Evolutionary conservation across 2,888 invertebrate genomes (phyloP), one percentile per base, ranked within the genome.

Genomic region (Podabrus alpinus): DNA sequence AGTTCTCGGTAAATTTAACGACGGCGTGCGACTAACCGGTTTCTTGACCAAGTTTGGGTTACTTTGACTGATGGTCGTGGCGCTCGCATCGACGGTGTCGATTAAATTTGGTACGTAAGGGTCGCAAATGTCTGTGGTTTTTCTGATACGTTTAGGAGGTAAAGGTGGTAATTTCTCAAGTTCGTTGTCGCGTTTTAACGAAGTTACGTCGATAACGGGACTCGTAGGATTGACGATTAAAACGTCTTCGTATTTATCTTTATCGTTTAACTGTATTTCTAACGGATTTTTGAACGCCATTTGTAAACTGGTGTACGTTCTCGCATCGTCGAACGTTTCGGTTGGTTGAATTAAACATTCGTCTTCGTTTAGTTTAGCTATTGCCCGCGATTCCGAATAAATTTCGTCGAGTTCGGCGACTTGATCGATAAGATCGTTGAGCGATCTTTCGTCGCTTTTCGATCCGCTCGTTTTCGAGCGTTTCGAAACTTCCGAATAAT

Each of bases 251-350:
- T 92, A 91, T 25, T 90, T 88, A 60, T 80, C 80, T 68, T 74
- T 77, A 60, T 76, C 75, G n/a, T 84, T 80, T 1, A 86, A 84
- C 67, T 86, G 85, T 75, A 94, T 90, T 19, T 90, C 88, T 1
- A 95, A 88, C 0, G 95, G 95, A 86, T 96, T 95, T 86, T 93
- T 94, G 88, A 95, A 95, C 0, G 96, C 96, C 83, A 94, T 89
- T 84, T 96, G 96, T 70, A 96, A 87, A 83, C 95, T 95, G 1
- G 94, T 94, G 83, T 96, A 96, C 0, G 95, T 95, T 74, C 93
- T 93, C 29, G 93, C 90, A 82, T 95, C 95, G 82, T 93, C 92
- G 78, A 94, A 94, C 60, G 92, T 92, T 25, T 90, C 89, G 2
- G 19, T 61, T 92, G 93, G 64, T 77, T 73, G 13, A 71, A 69